A percentile compares a stretch with the other conserved stretches of the same genome.
Evolutionary conservation across 2,797 vertebrate species (phyloP).

Genomic region (Chaenodraco wilsoni): DNA sequence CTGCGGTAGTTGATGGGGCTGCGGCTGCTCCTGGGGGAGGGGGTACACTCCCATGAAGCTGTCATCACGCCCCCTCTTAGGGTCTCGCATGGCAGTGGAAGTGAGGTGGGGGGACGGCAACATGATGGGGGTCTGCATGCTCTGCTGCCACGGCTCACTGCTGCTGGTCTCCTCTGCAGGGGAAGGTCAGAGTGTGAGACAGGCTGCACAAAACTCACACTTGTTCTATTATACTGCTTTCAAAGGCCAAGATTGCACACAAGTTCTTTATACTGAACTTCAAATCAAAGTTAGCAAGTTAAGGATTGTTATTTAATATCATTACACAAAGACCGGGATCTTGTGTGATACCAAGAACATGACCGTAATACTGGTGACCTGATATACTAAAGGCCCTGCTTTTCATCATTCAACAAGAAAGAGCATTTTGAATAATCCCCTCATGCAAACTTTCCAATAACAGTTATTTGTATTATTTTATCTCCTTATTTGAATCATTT

Average conservation of each 20-base stretch:
- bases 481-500: too few relatives aligned
- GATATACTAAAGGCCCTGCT: too few relatives aligned
- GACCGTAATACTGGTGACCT: too few relatives aligned
- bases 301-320: too few relatives aligned
- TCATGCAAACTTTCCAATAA: too few relatives aligned
- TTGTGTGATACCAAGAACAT: too few relatives aligned
- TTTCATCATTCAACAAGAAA: too few relatives aligned
- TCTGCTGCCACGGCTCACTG: slow-evolving; percentile 96
- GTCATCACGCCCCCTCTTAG: slow-evolving; percentile 95
- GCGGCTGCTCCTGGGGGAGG: slow-evolving; percentile 92
- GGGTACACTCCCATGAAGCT: slow-evolving; percentile 96
- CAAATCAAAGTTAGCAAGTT: slow-evolving; percentile 9
- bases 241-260: background rate
- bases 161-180: slow-evolving; percentile 92
- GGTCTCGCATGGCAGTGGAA: slow-evolving; percentile 97
- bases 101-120: slow-evolving; percentile 97
- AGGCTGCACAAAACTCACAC: background rate
- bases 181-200: background rate
- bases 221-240: background rate
- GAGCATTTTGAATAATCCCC: too few relatives aligned
- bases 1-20: slow-evolving; percentile 78
- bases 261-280: background rate
- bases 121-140: slow-evolving; percentile 96
- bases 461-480: too few relatives aligned
- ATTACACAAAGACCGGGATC: too few relatives aligned